Percentiles rank a stretch among this genome's conserved stretches.
Evolutionary conservation across 2,888 invertebrate genomes (phyloP).

Genomic region (Ochropleura plecta): DNA sequence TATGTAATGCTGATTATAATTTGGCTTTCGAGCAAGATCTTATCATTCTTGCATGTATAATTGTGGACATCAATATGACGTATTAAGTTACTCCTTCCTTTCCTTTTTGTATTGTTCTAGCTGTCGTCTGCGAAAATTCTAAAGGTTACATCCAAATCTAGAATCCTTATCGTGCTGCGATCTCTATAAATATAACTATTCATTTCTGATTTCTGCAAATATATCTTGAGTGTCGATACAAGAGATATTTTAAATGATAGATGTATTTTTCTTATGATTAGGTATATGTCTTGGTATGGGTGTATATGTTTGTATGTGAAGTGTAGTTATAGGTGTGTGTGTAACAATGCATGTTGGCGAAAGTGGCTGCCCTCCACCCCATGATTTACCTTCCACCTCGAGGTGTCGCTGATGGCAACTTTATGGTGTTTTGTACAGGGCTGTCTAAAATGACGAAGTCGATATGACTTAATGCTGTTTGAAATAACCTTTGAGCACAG

Average conservation of each 20-base stretch:
- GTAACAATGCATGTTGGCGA: slow-evolving; percentile 65
- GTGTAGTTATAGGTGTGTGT: slow-evolving; percentile 35
- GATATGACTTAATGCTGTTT: background rate
- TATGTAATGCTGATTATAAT: slow-evolving; percentile 45
- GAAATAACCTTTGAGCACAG: background rate
- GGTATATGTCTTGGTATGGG: slow-evolving; percentile 23
- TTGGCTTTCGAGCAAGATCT: slow-evolving; percentile 41
- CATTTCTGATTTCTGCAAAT: background rate
- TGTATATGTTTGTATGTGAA: slow-evolving; percentile 18
- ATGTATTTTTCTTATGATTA: slow-evolving; percentile 39
- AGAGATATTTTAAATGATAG: slow-evolving; percentile 6
- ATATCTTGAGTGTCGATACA: slow-evolving; percentile 17
- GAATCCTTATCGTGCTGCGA: slow-evolving; percentile 28
- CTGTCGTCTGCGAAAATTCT: background rate
- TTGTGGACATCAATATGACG: slow-evolving; percentile 28
- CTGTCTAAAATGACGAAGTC: slow-evolving; percentile 14
- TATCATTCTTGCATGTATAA: slow-evolving; percentile 46
- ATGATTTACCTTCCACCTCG: slow-evolving; percentile 72
- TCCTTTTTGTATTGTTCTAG: slow-evolving; percentile 28
- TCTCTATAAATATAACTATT: slow-evolving; percentile 21
- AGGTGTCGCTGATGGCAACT: slow-evolving; percentile 67
- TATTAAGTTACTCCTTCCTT: slow-evolving; percentile 32
- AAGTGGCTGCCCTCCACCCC: slow-evolving; percentile 71
- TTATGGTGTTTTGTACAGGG: slow-evolving; percentile 64
- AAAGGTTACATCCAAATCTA: slow-evolving; percentile 32